Percentiles rank a stretch among this genome's conserved stretches.
Evolutionary conservation across 2,888 invertebrate genomes (phyloP).

Genomic region (Ochropleura plecta): DNA sequence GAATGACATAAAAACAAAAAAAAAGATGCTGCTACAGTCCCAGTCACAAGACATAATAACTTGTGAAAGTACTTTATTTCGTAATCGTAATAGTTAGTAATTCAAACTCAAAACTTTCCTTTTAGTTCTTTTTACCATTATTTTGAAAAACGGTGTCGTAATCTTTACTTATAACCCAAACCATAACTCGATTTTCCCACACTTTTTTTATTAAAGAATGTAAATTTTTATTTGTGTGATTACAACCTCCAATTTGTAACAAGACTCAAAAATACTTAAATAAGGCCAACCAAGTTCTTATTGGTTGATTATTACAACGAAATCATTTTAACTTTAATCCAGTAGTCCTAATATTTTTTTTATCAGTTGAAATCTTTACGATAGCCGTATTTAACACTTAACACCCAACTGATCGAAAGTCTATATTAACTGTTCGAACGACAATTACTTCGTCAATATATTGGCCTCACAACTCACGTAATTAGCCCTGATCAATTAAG

Average conservation of each 20-base stretch:
- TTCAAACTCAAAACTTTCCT: too few relatives aligned
- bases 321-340: slow-evolving; percentile 2
- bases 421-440: slow-evolving; percentile 46
- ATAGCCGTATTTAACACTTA: slow-evolving; percentile 35
- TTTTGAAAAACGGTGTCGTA: too few relatives aligned
- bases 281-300: background rate
- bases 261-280: background rate
- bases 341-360: background rate
- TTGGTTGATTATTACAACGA: background rate
- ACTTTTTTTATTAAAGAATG: background rate
- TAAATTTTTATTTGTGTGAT: background rate
- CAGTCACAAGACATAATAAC: too few relatives aligned
- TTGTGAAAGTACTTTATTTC: too few relatives aligned
- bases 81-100: too few relatives aligned
- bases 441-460: slow-evolving; percentile 65
- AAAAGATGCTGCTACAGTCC: too few relatives aligned
- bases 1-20: too few relatives aligned
- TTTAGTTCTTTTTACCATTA: too few relatives aligned
- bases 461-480: slow-evolving; percentile 62
- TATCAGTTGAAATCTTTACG: slow-evolving; percentile 27
- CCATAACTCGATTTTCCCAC: background rate
- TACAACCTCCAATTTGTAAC: background rate
- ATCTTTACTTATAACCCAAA: too few relatives aligned
- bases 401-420: slow-evolving; percentile 36
- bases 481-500: slow-evolving; percentile 74